These are phyloP conservation scores for Halcyon malimbica DNA, from an alignment of 2,113 vertebrate species.

Conservation along the genomic window DNA sequence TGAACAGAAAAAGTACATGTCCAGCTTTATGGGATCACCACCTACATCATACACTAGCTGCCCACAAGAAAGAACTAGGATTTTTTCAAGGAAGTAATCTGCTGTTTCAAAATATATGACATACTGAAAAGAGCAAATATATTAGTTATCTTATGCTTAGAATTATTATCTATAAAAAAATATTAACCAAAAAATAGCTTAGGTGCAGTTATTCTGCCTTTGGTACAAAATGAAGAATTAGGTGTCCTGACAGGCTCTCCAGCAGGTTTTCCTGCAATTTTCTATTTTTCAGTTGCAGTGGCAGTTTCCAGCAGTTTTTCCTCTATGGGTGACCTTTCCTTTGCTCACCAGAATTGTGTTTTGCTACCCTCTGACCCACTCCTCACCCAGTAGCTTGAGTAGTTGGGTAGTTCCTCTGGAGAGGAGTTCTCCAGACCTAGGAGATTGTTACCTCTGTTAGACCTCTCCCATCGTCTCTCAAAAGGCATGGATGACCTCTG, in stretches of 20 bases:
- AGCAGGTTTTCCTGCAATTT: neutral
- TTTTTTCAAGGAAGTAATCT: neutral
- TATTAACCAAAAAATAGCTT: neutral
- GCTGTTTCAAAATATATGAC: neutral
- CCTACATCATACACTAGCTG: neutral
- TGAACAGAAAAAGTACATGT: neutral
- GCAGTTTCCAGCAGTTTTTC: neutral
- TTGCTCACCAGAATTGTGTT: neutral
- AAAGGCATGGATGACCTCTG: neutral
- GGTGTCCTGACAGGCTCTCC: neutral
- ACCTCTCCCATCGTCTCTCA: neutral
- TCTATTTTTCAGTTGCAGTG: neutral
- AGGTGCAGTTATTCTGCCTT: neutral
- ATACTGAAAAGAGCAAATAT: neutral
- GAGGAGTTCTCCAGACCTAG: neutral
- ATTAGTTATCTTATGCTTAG: neutral
- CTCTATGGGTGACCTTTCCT: neutral
- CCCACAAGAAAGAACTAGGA: neutral
- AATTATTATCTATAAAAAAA: neutral
- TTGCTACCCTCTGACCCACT: neutral
- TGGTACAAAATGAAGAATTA: neutral
- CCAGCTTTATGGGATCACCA: neutral
- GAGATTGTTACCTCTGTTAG: neutral
- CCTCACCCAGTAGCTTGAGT: neutral
- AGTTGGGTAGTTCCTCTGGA: neutral